These are phyloP conservation scores for Oreochromis mossambicus DNA, from an alignment of 2,797 vertebrate species.

Conservation along the genomic window DNA sequence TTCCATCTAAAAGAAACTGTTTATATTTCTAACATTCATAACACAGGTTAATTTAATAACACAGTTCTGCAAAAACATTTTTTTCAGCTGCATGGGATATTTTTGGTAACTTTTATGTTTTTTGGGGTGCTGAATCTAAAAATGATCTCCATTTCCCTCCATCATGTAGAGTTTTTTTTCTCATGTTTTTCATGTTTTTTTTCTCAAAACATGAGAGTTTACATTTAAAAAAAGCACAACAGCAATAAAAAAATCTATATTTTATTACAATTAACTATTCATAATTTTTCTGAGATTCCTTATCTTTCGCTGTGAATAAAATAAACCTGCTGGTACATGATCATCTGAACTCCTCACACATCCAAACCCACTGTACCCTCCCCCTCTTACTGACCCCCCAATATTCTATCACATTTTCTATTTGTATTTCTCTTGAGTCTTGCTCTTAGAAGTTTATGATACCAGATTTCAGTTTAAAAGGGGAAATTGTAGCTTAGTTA, in stretches of 20 bases:
- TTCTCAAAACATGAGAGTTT: background rate
- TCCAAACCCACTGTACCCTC: background rate
- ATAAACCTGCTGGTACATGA: background rate
- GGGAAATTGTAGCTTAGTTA: rapidly evolving
- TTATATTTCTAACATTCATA: background rate
- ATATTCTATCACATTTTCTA: background rate
- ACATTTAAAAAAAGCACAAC: background rate
- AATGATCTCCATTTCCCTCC: rapidly evolving
- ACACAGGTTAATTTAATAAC: rapidly evolving
- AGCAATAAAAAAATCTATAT: rapidly evolving
- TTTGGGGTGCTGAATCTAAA: background rate
- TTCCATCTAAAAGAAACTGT: background rate
- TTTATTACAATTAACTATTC: background rate
- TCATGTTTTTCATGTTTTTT: background rate
- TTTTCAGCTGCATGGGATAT: background rate
- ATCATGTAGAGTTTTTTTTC: background rate
- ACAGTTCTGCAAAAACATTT: background rate
- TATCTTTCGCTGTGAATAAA: background rate
- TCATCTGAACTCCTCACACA: background rate
- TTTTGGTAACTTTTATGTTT: background rate
- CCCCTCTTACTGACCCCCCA: background rate
- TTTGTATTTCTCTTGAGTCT: background rate
- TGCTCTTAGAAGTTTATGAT: rapidly evolving
- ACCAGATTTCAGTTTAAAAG: background rate
- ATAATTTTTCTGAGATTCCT: background rate